These are phyloP conservation scores for Syrrhaptes paradoxus DNA, from an alignment of 2,113 vertebrate species.

Conservation along the genomic window DNA sequence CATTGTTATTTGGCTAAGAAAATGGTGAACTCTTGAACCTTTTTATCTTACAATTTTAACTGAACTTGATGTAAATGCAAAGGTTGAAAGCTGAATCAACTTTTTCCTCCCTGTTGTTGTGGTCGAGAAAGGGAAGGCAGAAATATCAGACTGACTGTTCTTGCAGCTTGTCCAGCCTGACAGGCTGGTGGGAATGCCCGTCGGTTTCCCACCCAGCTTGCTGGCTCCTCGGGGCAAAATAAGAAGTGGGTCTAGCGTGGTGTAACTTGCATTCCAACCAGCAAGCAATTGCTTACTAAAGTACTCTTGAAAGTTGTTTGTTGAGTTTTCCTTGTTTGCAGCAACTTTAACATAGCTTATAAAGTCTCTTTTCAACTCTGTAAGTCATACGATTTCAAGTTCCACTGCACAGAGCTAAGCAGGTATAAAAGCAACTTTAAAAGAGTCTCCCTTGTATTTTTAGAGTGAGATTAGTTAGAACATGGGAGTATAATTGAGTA, in stretches of 20 bases:
- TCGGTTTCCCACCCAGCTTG: not conserved
- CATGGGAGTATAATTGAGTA: not conserved
- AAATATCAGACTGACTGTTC: not conserved
- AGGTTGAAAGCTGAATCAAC: not conserved
- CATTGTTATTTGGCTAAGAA: not conserved
- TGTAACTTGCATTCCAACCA: constrained; percentile 50
- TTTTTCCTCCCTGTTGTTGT: not conserved
- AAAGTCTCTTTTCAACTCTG: not conserved
- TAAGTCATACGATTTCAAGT: not conserved
- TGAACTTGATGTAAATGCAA: constrained; percentile 4
- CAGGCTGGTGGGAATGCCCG: constrained; percentile 5
- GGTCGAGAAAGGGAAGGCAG: not conserved
- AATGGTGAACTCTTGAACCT: not conserved
- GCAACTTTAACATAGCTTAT: not conserved
- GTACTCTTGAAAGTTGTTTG: constrained; percentile 16
- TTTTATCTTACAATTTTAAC: not conserved
- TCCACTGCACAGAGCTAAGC: not conserved
- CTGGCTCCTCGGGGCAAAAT: constrained; percentile 17
- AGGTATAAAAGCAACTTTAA: not conserved
- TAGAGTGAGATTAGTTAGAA: not conserved
- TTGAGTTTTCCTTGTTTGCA: constrained; percentile 49
- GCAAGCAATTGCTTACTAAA: not conserved
- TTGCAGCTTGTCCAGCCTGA: constrained; percentile 20
- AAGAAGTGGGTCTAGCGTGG: not conserved
- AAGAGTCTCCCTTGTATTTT: not conserved